These are phyloP conservation scores for Tethea ocularis DNA, from an alignment of 2,888 invertebrate genomes.

Conservation along the genomic window DNA sequence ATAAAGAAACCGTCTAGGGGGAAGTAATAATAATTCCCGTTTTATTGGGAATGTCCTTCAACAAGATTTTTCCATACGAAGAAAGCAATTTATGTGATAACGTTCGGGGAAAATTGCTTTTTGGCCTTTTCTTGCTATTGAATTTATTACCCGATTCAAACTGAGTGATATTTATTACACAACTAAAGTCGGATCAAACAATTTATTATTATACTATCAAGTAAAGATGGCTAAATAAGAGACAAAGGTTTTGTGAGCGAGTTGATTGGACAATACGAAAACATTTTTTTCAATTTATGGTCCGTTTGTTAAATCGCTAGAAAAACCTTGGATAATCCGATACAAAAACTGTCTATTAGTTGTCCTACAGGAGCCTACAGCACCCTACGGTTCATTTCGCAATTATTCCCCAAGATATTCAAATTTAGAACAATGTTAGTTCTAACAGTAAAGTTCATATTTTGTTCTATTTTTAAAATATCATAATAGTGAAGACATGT, in stretches of 20 bases:
- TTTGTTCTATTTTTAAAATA: neutral
- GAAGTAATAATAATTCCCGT: conserved; percentile 56
- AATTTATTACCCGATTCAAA: conserved; percentile 74
- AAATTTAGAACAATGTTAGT: too few relatives aligned
- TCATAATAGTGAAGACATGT: neutral
- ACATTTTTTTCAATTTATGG: too few relatives aligned
- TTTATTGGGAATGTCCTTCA: conserved; percentile 69
- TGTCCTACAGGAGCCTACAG: conserved; percentile 21
- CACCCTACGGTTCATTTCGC: neutral
- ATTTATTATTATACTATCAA: conserved; percentile 36
- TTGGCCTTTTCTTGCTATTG: conserved; percentile 70
- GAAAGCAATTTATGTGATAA: conserved; percentile 79
- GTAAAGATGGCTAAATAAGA: neutral
- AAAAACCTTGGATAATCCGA: too few relatives aligned
- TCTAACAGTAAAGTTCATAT: too few relatives aligned
- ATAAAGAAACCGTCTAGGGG: conserved; percentile 29
- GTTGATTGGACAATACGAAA: neutral
- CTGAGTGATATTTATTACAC: conserved; percentile 69
- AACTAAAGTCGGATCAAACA: conserved; percentile 38
- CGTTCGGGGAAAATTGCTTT: conserved; percentile 74
- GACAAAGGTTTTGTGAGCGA: neutral
- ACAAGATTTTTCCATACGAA: conserved; percentile 77
- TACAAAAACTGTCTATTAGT: too few relatives aligned
- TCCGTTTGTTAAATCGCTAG: too few relatives aligned
- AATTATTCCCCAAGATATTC: neutral